Conservation (phyloP, 2,797 vertebrate genomes). For the Lepus townsendii region DNA sequence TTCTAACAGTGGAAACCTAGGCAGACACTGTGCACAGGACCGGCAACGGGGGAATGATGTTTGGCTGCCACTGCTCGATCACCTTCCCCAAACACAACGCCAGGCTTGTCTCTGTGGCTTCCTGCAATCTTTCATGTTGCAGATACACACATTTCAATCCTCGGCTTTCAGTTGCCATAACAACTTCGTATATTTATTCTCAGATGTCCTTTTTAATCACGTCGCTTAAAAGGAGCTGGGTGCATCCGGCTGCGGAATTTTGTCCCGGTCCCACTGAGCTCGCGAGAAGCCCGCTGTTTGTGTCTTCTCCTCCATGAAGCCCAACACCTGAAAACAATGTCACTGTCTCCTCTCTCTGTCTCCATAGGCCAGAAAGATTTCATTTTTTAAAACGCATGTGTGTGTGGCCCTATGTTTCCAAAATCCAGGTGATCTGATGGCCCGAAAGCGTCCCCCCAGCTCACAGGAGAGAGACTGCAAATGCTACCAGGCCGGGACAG, state of each 20-base stretch:
- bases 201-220: conserved; percentile 87
- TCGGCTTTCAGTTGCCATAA: conserved; percentile 90
- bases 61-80: conserved; percentile 79
- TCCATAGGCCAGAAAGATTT: conserved; percentile 72
- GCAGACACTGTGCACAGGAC: conserved; percentile 57
- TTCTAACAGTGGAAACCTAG: conserved; percentile 82
- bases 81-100: conserved; percentile 80
- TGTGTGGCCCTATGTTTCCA: conserved; percentile 84
- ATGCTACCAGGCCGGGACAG: neutral
- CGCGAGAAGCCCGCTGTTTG: conserved; percentile 67
- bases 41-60: conserved; percentile 74
- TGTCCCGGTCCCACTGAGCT: conserved; percentile 81
- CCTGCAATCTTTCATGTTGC: conserved; percentile 83
- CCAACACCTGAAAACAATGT: conserved; percentile 80
- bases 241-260: conserved; percentile 74
- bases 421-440: conserved; percentile 90
- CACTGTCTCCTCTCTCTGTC: neutral
- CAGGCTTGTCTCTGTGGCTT: conserved; percentile 82
- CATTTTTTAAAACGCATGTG: conserved; percentile 67
- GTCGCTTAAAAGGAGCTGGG: conserved; percentile 81
- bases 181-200: conserved; percentile 88
- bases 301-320: conserved; percentile 74
- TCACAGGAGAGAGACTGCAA: conserved; percentile 38
- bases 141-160: conserved; percentile 85
- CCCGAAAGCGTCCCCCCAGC: conserved; percentile 86